Base-by-base conservation (phyloP, 2,888 invertebrate genomes). In the Caenorhabditis parvicauda region DNA sequence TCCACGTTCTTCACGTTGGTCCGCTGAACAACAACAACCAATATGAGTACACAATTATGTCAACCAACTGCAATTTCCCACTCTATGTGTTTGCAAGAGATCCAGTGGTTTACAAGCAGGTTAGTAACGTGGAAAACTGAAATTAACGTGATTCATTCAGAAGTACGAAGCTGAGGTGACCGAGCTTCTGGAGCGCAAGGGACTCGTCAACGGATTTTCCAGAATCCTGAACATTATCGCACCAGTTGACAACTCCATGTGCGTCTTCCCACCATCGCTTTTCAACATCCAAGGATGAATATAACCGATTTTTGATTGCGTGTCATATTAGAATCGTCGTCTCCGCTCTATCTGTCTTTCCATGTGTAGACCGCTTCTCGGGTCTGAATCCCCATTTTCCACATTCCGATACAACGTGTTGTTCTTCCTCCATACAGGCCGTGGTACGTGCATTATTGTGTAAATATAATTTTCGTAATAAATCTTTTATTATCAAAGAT, bases 41-140 rank as follows among this genome's bases (percentile, higher is more conserved):
- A 55, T 81, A 81, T 60, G 81, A 81, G 50, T 81, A 77, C 54
- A 72, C 72, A n/a, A 69, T 81, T 1, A 64, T 81, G 67, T 76
- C 76, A 9, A 79, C 79, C 41, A 81, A 81, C 70, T 81, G 81
- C 72, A 81, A 81, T 65, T 81, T 73, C 51, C 81, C 81, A 22
- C 59, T 80, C 35, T 79, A 81, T 66, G 81, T 81, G 14, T 80
- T 80, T 58, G 79, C 81, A 24, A 59, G 81, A 24, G 81, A 81
- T 58, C 77, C 81, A 5, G 67, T 77, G 41, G 56, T 59, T 19
- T 81, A 81, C 71, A 81, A 77, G 59, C 81, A 80, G 72, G 75
- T 74, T 58, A 41, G 50, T 37, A 32, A 3, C n/a, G 32, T 3
- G 41, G 28, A 21, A 43, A 5, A n/a, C 12, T 25, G 14, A 9